Base-by-base conservation (phyloP, 1,140 invertebrate species). In the Diachasma alloeum region DNA sequence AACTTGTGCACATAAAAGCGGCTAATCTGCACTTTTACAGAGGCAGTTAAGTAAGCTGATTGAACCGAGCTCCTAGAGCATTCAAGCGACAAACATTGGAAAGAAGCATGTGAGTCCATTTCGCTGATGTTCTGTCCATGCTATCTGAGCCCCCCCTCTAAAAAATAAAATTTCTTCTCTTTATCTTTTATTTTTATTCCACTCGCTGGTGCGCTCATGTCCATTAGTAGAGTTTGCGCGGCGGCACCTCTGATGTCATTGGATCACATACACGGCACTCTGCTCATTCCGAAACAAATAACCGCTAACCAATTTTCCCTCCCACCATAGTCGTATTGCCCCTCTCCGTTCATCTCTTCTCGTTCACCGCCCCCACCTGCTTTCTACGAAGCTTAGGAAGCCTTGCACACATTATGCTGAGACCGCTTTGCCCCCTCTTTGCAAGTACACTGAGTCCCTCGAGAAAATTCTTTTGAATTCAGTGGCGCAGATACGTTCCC, bases 181-280 rank as follows among this genome's bases (percentile, higher is more conserved):
- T 22, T 19, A 63, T 63, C 24, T 63, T 63, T 63, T 63, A 63
- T 63, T 63, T 63, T 24, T 63, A 63, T 63, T 24, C 59, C 24
- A 15, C 9, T 63, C 73, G 78, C 78, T 76, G 72, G 59, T 56
- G 78, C 81, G 78, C 48, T 66, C 80, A 77, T 75, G 84, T 87
- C 86, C 88, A 89, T 89, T 88, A 90, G 88, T 83, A 78, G 82
- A 88, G 88, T 90, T 90, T 90, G 88, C 87, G 88, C 81, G 88
- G 87, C 87, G 59, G 59, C 59, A 63, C 59, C 59, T 63, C 59
- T 63, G 59, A 63, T 85, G 85, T 89, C 82, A 76, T 70, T 78
- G 77, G 82, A 81, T 83, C 79, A 63, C 19, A 76, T 59, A 82
- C 77, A 79, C 80, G 73, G 78, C 72, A 79, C 75, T 78, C 56